Percentiles rank a stretch among this genome's conserved stretches.
These are phyloP conservation scores for Hirtodrosophila histrioides DNA, from an alignment of 2,888 invertebrate genomes.

Conservation along the genomic window DNA sequence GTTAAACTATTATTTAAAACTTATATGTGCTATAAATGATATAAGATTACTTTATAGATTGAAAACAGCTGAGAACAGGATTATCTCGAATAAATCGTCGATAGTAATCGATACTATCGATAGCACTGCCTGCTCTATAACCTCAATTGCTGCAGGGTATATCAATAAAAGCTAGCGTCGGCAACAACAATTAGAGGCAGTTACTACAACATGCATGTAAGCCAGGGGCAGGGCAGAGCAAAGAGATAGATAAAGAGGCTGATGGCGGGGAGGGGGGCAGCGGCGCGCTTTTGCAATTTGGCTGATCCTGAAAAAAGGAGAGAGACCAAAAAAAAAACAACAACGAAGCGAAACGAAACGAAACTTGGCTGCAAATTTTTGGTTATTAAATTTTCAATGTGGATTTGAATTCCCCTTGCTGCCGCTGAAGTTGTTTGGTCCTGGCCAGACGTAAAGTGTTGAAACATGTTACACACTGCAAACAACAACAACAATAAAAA, in stretches of 20 bases:
- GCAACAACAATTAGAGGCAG: conserved; percentile 26
- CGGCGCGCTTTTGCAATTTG: conserved; percentile 50
- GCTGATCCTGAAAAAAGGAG: conserved; percentile 29
- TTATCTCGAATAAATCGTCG: too few relatives aligned
- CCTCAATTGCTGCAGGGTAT: conserved; percentile 25
- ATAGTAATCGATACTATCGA: too few relatives aligned
- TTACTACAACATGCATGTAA: conserved; percentile 13
- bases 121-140: too few relatives aligned
- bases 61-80: too few relatives aligned
- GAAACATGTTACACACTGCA: conserved; percentile 67
- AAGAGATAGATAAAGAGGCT: conserved; percentile 11
- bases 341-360: conserved; percentile 14
- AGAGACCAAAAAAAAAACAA: neutral
- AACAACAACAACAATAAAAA: conserved; percentile 8
- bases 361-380: conserved; percentile 58
- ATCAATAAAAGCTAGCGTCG: conserved; percentile 19
- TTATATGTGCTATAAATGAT: too few relatives aligned
- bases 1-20: too few relatives aligned
- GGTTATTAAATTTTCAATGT: conserved; percentile 78
- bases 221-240: neutral
- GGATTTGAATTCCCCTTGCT: conserved; percentile 62
- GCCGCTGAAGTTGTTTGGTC: conserved; percentile 38
- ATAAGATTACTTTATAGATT: too few relatives aligned
- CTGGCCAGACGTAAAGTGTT: conserved; percentile 67
- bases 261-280: neutral